Percentiles rank a stretch among this genome's conserved stretches.
Conservation (phyloP, 2,797 vertebrate genomes). For the Apodemus agrarius region DNA sequence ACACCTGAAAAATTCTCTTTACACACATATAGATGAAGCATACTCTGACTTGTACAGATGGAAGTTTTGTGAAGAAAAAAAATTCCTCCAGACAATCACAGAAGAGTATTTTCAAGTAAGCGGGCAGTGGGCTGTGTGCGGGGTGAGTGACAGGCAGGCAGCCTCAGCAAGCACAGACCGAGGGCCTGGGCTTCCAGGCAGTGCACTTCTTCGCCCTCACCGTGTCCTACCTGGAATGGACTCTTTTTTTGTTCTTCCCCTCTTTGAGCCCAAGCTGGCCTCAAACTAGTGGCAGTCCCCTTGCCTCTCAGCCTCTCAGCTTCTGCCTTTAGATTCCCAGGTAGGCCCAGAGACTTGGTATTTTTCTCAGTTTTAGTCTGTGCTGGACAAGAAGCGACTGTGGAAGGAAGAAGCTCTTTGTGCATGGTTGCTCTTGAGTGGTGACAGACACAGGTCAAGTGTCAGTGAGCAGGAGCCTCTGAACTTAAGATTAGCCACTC, state of each 20-base stretch:
- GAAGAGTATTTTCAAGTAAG: conserved; percentile 49
- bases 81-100: conserved; percentile 46
- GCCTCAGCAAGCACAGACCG: conserved; percentile 18
- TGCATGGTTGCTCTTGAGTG: too few relatives aligned
- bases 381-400: neutral
- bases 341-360: neutral
- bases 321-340: neutral
- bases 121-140: conserved; percentile 58
- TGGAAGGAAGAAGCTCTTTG: neutral
- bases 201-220: conserved; percentile 55
- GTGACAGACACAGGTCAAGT: fast-evolving
- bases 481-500: fast-evolving
- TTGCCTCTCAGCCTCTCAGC: neutral
- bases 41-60: conserved; percentile 19
- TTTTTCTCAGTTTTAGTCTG: neutral
- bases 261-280: neutral
- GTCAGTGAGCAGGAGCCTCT: neutral
- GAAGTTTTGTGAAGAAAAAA: conserved; percentile 62
- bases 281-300: neutral
- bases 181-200: neutral
- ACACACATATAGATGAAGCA: neutral
- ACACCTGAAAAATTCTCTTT: neutral
- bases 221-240: conserved; percentile 10
- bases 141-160: conserved; percentile 40
- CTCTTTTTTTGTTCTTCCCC: neutral